Evolutionary conservation across 1,140 invertebrate genomes (phyloP).

Genomic region (Galendromus occidentalis): DNA sequence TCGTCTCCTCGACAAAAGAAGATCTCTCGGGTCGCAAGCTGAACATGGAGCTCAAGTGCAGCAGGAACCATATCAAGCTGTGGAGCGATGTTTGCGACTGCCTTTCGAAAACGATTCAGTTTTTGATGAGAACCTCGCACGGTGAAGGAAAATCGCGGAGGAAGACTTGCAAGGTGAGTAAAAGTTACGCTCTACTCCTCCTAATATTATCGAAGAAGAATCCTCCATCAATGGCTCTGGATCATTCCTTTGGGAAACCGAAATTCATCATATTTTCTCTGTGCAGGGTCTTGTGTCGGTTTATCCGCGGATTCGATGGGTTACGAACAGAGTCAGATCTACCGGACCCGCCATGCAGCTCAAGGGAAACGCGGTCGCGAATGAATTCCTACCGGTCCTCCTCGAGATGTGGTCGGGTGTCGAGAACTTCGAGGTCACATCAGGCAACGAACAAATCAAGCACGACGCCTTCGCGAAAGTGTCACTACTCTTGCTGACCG

Average conservation of each 20-base stretch:
- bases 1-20: not conserved
- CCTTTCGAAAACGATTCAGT: not conserved
- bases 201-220: too few species aligned
- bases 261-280: too few species aligned
- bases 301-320: not conserved
- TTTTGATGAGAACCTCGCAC: not conserved
- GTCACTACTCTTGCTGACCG: not conserved
- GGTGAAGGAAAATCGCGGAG: not conserved
- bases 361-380: not conserved
- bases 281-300: too few species aligned
- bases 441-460: not conserved
- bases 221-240: too few species aligned
- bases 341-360: not conserved
- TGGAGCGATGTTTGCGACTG: not conserved
- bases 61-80: not conserved
- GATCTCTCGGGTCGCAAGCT: not conserved
- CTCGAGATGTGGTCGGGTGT: not conserved
- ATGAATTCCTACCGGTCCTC: not conserved
- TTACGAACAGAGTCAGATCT: not conserved
- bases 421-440: not conserved
- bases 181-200: not conserved
- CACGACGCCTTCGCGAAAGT: not conserved
- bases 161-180: not conserved
- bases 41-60: slow-evolving; percentile 3
- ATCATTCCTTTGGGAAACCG: too few species aligned